Percentiles rank a stretch among this genome's conserved stretches.
These are phyloP conservation scores for Pyrrhura leucotis DNA, from an alignment of 2,797 vertebrate species.

Conservation along the genomic window DNA sequence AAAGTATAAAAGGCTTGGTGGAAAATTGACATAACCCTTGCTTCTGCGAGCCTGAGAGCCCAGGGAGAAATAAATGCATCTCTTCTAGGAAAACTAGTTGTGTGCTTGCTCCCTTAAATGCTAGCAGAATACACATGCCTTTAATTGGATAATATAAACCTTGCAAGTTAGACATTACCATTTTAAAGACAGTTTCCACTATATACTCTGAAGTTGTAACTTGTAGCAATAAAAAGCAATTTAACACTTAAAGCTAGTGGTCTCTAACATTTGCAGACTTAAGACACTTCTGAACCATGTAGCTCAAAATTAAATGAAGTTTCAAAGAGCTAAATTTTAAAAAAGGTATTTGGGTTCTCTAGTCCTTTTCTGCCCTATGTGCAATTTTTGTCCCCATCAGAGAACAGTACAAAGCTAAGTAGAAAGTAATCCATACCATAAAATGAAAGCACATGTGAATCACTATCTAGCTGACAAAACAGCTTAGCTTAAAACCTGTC, in stretches of 20 bases:
- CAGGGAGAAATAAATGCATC: not conserved
- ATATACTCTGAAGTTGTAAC: not conserved
- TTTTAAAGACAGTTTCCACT: not conserved
- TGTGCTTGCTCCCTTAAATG: not conserved
- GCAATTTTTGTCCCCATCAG: not conserved
- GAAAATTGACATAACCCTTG: not conserved
- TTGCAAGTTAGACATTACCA: not conserved
- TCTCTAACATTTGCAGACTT: not conserved
- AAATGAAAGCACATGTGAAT: slow-evolving; percentile 17
- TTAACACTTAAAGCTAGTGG: not conserved
- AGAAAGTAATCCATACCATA: not conserved
- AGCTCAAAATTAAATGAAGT: not conserved
- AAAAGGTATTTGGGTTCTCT: not conserved
- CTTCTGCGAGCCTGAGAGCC: not conserved
- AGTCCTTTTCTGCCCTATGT: not conserved
- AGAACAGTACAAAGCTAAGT: not conserved
- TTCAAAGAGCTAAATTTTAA: not conserved
- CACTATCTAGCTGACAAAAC: not conserved
- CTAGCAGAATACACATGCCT: not conserved
- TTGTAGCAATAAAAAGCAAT: not conserved
- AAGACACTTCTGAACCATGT: not conserved
- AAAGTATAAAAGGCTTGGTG: not conserved
- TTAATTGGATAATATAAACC: not conserved
- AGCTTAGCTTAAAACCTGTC: not conserved
- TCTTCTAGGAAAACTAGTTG: not conserved